A percentile compares a stretch with the other conserved stretches of the same genome.
Conservation (phyloP, 1,140 invertebrate genomes). For the Sinella curviseta region DNA sequence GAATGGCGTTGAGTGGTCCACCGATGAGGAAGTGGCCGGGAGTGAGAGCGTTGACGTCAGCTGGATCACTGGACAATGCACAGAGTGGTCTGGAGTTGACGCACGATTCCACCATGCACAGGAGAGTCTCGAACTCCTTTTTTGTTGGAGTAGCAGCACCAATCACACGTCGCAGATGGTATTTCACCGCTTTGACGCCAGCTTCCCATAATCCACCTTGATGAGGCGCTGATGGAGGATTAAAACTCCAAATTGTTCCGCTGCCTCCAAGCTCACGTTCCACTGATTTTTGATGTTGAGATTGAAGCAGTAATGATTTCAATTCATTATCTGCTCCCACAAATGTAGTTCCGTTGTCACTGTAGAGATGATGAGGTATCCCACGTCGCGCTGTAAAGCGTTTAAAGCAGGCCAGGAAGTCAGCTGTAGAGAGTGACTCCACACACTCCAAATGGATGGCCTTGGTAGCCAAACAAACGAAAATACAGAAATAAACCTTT, state of each 20-base stretch:
- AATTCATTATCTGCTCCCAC: conserved; percentile 43
- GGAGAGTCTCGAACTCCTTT: conserved; percentile 51
- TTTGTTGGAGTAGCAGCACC: conserved; percentile 26
- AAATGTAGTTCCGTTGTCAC: conserved; percentile 50
- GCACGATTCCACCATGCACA: conserved; percentile 50
- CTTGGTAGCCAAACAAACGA: conserved; percentile 46
- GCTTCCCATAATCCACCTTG: conserved; percentile 51
- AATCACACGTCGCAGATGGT: conserved; percentile 40
- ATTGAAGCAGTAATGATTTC: neutral
- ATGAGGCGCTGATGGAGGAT: conserved; percentile 50
- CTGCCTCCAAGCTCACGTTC: neutral
- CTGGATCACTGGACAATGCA: conserved; percentile 48
- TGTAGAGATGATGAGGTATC: conserved; percentile 37
- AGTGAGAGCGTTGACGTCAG: conserved; percentile 50
- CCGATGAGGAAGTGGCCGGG: conserved; percentile 42
- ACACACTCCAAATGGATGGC: conserved; percentile 50
- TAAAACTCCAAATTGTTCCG: conserved; percentile 51
- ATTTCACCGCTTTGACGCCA: conserved; percentile 49
- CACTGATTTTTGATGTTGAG: neutral
- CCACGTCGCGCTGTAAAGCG: conserved; percentile 43
- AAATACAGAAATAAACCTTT: conserved; percentile 37
- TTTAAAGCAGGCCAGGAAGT: conserved; percentile 37
- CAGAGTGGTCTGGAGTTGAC: conserved; percentile 51
- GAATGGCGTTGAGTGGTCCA: neutral
- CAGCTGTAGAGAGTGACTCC: conserved; percentile 38